Evolutionary conservation across 2,888 invertebrate species (phyloP).

Genomic region (Aphidoletes aphidimyza): DNA sequence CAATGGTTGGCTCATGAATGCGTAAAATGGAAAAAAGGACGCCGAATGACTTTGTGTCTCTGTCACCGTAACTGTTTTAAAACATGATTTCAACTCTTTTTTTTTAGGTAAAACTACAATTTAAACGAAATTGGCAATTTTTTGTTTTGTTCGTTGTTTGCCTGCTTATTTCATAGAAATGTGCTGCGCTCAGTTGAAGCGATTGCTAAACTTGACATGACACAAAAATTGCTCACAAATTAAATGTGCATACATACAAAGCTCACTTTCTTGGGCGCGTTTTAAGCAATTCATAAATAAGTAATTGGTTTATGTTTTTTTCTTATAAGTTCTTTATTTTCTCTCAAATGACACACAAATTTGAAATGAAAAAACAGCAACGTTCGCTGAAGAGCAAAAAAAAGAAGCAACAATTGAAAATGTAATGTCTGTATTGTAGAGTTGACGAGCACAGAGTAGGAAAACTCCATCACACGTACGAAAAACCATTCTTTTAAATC

Average conservation of each 20-base stretch:
- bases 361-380: background rate
- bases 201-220: conserved; percentile 37
- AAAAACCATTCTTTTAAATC: conserved; percentile 30
- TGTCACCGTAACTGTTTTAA: background rate
- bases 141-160: no score
- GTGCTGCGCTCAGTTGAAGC: background rate
- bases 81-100: background rate
- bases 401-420: background rate
- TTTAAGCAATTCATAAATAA: background rate
- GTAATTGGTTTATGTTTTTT: background rate
- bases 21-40: conserved; percentile 26
- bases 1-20: background rate
- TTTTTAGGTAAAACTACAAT: background rate
- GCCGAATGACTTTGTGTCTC: background rate
- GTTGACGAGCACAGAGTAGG: background rate
- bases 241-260: background rate
- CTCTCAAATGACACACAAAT: conserved; percentile 17
- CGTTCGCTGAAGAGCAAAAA: background rate
- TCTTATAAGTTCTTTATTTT: background rate
- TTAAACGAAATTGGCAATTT: background rate
- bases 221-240: conserved; percentile 14
- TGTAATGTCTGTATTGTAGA: background rate
- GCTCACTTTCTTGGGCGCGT: conserved; percentile 20
- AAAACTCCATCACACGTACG: conserved; percentile 30
- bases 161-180: background rate